Evolutionary conservation across 2,113 vertebrate species (phyloP).

Genomic region (Acrocephalus arundinaceus): DNA sequence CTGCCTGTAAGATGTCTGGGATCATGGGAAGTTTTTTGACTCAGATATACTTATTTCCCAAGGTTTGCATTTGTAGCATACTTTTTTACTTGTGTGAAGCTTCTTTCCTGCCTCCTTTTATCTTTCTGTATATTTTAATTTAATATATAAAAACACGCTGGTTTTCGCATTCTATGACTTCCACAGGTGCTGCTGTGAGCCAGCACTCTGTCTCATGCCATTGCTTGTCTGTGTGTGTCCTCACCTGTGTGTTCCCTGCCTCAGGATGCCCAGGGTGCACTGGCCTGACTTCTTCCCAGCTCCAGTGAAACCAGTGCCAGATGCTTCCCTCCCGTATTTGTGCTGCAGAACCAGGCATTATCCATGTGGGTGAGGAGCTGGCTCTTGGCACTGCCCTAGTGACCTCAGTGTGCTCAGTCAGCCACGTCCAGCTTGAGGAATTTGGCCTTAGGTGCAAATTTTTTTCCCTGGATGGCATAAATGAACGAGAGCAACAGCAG

Average conservation of each 20-base stretch:
- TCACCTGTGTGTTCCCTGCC: not conserved
- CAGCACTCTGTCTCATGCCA: not conserved
- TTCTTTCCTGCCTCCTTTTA: not conserved
- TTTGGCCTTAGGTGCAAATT: not conserved
- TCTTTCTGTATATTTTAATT: not conserved
- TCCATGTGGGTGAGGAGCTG: not conserved
- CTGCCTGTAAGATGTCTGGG: not conserved
- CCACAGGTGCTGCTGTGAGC: not conserved
- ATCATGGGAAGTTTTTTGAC: not conserved
- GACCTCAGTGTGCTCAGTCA: not conserved
- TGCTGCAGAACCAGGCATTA: fast-evolving
- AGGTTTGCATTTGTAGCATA: fast-evolving
- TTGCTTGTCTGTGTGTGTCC: not conserved
- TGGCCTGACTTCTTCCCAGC: not conserved
- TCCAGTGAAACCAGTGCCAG: not conserved
- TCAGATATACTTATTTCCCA: not conserved
- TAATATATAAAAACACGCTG: not conserved
- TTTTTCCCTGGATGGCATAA: not conserved
- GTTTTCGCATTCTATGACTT: not conserved
- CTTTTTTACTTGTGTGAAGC: not conserved
- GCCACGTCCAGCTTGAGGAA: not conserved
- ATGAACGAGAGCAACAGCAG: not conserved
- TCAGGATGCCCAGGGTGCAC: fast-evolving
- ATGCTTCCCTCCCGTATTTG: not conserved
- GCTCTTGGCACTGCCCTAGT: fast-evolving